These are phyloP conservation scores for Reticulitermes lucifugus DNA, from an alignment of 2,888 invertebrate species.

Conservation along the genomic window DNA sequence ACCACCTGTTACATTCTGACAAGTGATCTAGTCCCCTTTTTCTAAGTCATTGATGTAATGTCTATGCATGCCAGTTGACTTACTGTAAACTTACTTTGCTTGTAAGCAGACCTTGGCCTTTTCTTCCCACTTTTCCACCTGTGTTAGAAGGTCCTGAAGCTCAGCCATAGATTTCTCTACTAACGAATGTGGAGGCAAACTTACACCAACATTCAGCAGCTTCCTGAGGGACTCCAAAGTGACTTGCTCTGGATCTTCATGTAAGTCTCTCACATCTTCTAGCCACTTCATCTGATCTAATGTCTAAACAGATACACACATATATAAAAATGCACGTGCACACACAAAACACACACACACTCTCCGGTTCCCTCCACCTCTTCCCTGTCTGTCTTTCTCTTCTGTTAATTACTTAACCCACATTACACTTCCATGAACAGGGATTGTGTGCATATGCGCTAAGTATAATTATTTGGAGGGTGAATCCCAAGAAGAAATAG, in stretches of 20 bases:
- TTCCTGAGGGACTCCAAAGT: constrained; percentile 68
- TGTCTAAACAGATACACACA: not conserved
- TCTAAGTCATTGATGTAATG: too few species aligned
- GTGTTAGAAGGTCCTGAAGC: constrained; percentile 70
- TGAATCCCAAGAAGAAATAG: too few species aligned
- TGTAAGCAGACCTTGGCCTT: constrained; percentile 75
- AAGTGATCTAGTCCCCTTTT: too few species aligned
- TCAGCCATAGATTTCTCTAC: constrained; percentile 77
- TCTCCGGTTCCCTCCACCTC: too few species aligned
- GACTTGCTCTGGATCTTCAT: constrained; percentile 66
- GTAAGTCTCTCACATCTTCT: constrained; percentile 71
- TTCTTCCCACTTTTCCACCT: constrained; percentile 83
- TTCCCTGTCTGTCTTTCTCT: too few species aligned
- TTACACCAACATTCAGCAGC: constrained; percentile 76
- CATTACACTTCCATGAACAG: too few species aligned
- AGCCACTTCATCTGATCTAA: constrained; percentile 73
- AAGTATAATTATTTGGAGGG: too few species aligned
- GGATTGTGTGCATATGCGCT: too few species aligned
- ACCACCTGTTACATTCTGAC: too few species aligned
- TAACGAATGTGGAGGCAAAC: constrained; percentile 73
- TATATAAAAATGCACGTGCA: too few species aligned
- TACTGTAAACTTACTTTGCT: constrained; percentile 64
- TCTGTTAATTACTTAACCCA: too few species aligned
- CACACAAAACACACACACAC: too few species aligned
- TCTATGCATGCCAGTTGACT: constrained; percentile 21